Percentiles rank a stretch among this genome's conserved stretches.
Evolutionary conservation across 2,888 invertebrate genomes (phyloP).

Genomic region (Thymelicus lineola): DNA sequence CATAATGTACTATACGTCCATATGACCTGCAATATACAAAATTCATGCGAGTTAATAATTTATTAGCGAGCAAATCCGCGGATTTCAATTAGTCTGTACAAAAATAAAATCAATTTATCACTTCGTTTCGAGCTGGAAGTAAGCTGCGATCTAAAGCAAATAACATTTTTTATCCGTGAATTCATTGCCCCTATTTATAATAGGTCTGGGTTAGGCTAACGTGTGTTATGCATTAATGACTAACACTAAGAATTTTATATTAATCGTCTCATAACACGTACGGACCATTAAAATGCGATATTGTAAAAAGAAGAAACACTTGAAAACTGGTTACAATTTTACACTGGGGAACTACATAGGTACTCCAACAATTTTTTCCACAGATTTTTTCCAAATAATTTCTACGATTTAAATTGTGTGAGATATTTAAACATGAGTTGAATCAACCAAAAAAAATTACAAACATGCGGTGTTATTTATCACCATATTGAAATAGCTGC

Average conservation of each 20-base stretch:
- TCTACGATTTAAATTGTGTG: background rate
- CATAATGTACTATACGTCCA: no score
- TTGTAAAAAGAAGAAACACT: background rate
- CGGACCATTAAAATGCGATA: constrained; percentile 19
- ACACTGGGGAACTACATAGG: background rate
- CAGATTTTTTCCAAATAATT: constrained; percentile 1
- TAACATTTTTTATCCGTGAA: constrained; percentile 23
- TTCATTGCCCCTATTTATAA: constrained; percentile 22
- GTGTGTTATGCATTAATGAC: constrained; percentile 8
- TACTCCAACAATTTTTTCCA: background rate
- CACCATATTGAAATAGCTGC: no score
- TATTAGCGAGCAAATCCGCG: background rate
- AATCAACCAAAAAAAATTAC: no score
- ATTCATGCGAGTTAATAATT: no score
- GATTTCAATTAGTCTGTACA: background rate
- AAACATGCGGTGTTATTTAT: no score
- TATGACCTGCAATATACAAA: no score
- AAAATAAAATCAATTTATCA: constrained; percentile 42
- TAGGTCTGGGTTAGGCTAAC: constrained; percentile 13
- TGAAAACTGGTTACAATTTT: background rate
- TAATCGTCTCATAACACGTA: constrained; percentile 30
- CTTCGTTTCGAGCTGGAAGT: constrained; percentile 34
- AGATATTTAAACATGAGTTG: background rate
- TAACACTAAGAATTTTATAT: constrained; percentile 13
- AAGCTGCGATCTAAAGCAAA: constrained; percentile 29